A percentile compares a stretch with the other conserved stretches of the same genome.
phyloP scores from a whole-genome alignment of 2,888 invertebrate genomes.

The Drosophila suboccidentalis region DNA sequence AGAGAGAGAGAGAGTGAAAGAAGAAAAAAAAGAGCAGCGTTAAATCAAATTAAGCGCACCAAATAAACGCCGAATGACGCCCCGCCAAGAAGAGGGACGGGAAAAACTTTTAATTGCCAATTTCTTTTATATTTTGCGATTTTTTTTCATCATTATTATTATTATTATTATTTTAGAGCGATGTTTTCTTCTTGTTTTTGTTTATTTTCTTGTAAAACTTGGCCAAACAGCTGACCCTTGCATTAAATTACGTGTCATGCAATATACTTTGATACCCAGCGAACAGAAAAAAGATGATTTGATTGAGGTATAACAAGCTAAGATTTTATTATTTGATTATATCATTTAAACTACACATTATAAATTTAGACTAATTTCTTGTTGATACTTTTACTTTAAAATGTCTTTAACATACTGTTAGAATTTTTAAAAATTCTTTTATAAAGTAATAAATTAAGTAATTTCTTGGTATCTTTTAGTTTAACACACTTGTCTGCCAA shows the following conservation, averaged over 20 bases:
- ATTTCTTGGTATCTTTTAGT: too few relatives aligned
- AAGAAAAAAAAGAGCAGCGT: conserved; percentile 16
- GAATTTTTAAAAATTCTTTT: too few relatives aligned
- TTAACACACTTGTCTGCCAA: too few relatives aligned
- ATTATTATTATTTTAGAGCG: conserved; percentile 10
- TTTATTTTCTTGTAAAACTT: conserved; percentile 7
- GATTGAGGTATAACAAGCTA: neutral
- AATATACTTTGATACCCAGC: neutral
- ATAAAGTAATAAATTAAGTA: too few relatives aligned
- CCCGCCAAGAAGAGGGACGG: neutral
- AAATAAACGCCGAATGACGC: conserved; percentile 38
- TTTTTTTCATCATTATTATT: conserved; percentile 30
- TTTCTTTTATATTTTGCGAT: conserved; percentile 36
- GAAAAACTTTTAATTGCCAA: conserved; percentile 69
- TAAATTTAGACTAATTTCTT: neutral
- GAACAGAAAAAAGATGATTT: neutral
- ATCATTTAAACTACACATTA: neutral
- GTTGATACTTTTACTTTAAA: too few relatives aligned
- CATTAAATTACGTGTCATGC: conserved; percentile 18
- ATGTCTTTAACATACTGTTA: too few relatives aligned
- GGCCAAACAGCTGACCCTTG: neutral
- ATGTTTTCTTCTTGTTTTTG: conserved; percentile 1
- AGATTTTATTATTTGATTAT: too few relatives aligned
- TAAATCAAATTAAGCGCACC: conserved; percentile 69
- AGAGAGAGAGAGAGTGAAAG: neutral